Conservation (phyloP, 1,140 invertebrate species). For the Drosophila sp. region DNA sequence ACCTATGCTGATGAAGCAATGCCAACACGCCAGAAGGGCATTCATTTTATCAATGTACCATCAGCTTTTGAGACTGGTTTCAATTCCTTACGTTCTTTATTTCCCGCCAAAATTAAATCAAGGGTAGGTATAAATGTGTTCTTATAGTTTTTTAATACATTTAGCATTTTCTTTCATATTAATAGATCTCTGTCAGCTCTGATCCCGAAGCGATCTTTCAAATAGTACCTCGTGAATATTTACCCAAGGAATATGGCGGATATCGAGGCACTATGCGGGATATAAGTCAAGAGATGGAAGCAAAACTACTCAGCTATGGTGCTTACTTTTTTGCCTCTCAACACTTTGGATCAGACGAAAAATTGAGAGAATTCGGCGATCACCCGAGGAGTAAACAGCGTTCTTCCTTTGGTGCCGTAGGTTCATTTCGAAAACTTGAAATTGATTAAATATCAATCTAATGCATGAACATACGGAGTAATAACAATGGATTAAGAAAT, state of each 20-base stretch:
- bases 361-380: slow-evolving; percentile 83
- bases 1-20: slow-evolving; percentile 84
- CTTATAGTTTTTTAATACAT: not conserved
- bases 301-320: slow-evolving; percentile 83
- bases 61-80: slow-evolving; percentile 84
- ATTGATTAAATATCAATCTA: slow-evolving; percentile 55
- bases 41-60: slow-evolving; percentile 85
- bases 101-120: slow-evolving; percentile 70
- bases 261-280: slow-evolving; percentile 83
- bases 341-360: slow-evolving; percentile 84
- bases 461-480: not conserved
- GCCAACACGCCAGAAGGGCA: slow-evolving; percentile 84
- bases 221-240: slow-evolving; percentile 83
- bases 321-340: slow-evolving; percentile 84
- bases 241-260: slow-evolving; percentile 86
- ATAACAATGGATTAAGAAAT: not conserved
- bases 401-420: slow-evolving; percentile 85
- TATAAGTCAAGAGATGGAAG: slow-evolving; percentile 84
- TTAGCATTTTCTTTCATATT: slow-evolving; percentile 1
- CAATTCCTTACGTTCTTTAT: slow-evolving; percentile 83
- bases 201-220: slow-evolving; percentile 82
- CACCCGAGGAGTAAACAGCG: slow-evolving; percentile 80
- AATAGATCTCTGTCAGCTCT: slow-evolving; percentile 74
- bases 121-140: slow-evolving; percentile 35
- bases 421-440: slow-evolving; percentile 84